These are phyloP conservation scores for Geophilus truncorum DNA, from an alignment of 2,888 invertebrate species.

Conservation along the genomic window DNA sequence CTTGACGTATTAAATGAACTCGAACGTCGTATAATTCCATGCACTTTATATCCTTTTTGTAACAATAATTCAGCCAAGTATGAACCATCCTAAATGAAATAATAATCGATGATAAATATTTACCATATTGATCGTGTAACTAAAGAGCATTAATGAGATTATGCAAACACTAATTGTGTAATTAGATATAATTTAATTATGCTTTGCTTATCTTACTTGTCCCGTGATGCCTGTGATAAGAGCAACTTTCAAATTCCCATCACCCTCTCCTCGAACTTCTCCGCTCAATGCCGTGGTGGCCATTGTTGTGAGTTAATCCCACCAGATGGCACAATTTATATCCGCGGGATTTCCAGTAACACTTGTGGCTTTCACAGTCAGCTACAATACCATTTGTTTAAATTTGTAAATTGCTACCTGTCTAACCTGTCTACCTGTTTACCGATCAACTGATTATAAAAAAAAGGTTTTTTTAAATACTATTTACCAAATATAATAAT, in stretches of 20 bases:
- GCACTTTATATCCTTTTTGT: conserved; percentile 83
- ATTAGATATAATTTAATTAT: no score
- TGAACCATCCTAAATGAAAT: conserved; percentile 92
- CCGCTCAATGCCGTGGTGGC: neutral
- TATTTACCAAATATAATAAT: neutral
- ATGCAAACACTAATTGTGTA: neutral
- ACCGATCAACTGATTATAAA: no score
- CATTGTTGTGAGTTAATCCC: neutral
- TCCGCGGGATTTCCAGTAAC: neutral
- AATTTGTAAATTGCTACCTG: no score
- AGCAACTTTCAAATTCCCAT: conserved; percentile 60
- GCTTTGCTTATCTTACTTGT: conserved; percentile 68
- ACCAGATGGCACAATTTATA: neutral
- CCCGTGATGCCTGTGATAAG: conserved; percentile 96
- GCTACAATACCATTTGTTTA: no score
- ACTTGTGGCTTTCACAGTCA: no score
- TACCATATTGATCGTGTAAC: neutral
- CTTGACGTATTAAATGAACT: conserved; percentile 95
- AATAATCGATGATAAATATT: conserved; percentile 35
- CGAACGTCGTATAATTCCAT: conserved; percentile 89
- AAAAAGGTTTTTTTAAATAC: neutral
- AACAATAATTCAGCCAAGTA: conserved; percentile 91
- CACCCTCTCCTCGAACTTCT: neutral
- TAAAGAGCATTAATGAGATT: neutral
- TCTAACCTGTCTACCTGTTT: no score